Conservation (phyloP, 2,113 vertebrate species). For the Colaptes auratus region DNA sequence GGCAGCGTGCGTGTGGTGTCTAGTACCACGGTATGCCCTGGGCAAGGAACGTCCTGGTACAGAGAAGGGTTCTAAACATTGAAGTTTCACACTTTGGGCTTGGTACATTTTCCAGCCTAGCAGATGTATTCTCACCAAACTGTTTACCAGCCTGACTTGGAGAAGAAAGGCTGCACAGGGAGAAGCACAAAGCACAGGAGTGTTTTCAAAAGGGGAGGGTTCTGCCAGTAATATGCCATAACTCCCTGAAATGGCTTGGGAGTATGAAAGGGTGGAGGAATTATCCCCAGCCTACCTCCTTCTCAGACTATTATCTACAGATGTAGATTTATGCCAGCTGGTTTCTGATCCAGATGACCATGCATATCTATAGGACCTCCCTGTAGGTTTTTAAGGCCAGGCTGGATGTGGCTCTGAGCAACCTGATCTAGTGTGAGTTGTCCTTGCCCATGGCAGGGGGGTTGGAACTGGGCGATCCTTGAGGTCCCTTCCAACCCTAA, state of each 20-base stretch:
- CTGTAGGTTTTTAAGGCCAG: no score
- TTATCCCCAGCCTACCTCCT: not conserved
- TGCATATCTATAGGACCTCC: not conserved
- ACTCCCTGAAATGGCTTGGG: not conserved
- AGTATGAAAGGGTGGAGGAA: not conserved
- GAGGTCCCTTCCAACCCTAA: no score
- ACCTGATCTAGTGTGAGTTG: no score
- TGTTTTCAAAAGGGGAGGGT: not conserved
- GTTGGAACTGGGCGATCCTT: no score
- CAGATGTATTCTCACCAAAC: not conserved
- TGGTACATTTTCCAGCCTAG: not conserved
- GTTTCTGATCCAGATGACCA: not conserved
- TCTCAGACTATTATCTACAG: not conserved
- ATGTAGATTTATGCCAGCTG: not conserved
- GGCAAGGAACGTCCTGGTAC: not conserved
- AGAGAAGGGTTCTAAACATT: not conserved
- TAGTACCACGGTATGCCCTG: fast-evolving
- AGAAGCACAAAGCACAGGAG: not conserved
- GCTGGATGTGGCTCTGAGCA: no score
- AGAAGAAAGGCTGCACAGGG: no score
- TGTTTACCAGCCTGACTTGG: not conserved
- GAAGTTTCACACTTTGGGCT: fast-evolving
- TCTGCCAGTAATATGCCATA: not conserved
- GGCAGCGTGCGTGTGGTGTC: not conserved
- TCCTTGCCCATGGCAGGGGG: no score